Evolutionary conservation across 1,140 invertebrate species (phyloP).

Genomic region (Macrobrachium rosenbergii): DNA sequence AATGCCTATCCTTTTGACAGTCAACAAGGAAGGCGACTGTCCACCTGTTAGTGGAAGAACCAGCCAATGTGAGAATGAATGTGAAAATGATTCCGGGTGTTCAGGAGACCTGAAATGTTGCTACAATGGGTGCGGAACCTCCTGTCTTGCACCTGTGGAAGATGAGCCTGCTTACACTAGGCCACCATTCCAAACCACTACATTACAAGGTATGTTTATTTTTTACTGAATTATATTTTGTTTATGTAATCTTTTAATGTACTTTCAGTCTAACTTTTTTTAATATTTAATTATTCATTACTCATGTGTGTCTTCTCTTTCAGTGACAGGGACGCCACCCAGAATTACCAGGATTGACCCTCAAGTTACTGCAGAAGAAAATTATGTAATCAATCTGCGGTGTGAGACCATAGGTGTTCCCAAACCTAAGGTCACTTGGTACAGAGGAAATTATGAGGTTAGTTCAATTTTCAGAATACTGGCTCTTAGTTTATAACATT

Average conservation of each 20-base stretch:
- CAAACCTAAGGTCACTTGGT: slow-evolving; percentile 82
- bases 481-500: too few relatives aligned
- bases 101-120: slow-evolving; percentile 84
- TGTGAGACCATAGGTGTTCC: slow-evolving; percentile 84
- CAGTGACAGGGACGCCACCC: slow-evolving; percentile 56
- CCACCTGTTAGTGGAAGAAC: slow-evolving; percentile 70
- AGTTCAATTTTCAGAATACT: slow-evolving; percentile 71
- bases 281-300: neutral
- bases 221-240: slow-evolving; percentile 6
- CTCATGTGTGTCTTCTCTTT: neutral
- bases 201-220: slow-evolving; percentile 11
- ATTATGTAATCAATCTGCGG: slow-evolving; percentile 79
- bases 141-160: slow-evolving; percentile 78
- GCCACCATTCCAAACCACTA: slow-evolving; percentile 28
- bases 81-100: slow-evolving; percentile 87
- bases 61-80: slow-evolving; percentile 77
- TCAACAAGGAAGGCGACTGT: slow-evolving; percentile 82
- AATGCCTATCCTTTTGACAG: slow-evolving; percentile 70
- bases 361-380: slow-evolving; percentile 78
- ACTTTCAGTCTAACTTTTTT: slow-evolving; percentile 7
- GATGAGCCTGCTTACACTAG: slow-evolving; percentile 25
- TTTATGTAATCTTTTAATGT: neutral
- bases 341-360: slow-evolving; percentile 73
- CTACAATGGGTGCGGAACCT: slow-evolving; percentile 80
- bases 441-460: slow-evolving; percentile 79